These are phyloP conservation scores for Drosophila algonquin DNA, from an alignment of 2,888 invertebrate genomes.

Conservation along the genomic window DNA sequence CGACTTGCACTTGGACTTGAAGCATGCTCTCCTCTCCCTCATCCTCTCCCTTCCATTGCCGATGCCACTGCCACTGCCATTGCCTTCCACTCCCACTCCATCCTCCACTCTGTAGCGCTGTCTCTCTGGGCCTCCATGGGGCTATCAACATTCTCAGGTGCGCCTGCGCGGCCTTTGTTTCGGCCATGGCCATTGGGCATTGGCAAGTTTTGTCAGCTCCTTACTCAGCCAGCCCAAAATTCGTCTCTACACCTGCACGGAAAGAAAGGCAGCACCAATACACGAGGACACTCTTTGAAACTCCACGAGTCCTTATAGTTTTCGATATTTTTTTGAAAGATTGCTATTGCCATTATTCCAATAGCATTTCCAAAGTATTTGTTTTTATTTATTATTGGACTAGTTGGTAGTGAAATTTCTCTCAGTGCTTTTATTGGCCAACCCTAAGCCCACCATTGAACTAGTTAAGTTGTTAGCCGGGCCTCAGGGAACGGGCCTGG, in stretches of 20 bases:
- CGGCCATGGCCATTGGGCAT: constrained; percentile 61
- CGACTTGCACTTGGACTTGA: constrained; percentile 75
- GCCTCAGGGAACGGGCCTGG: constrained; percentile 53
- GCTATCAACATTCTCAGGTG: constrained; percentile 84
- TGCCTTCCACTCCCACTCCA: constrained; percentile 30
- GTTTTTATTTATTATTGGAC: no score
- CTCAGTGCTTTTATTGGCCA: constrained; percentile 40
- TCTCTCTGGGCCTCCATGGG: constrained; percentile 62
- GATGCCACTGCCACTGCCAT: neutral
- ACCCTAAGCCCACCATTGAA: constrained; percentile 71
- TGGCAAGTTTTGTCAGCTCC: constrained; percentile 55
- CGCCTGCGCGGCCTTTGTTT: constrained; percentile 74
- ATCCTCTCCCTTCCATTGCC: neutral
- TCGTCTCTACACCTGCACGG: constrained; percentile 42
- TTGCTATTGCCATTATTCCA: no score
- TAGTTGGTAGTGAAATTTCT: constrained; percentile 3
- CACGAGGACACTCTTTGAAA: neutral
- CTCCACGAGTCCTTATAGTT: neutral
- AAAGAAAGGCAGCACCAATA: constrained; percentile 1
- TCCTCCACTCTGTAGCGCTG: neutral
- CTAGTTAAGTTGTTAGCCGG: constrained; percentile 78
- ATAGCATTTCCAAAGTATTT: no score
- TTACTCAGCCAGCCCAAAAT: constrained; percentile 65
- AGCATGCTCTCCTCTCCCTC: constrained; percentile 18
- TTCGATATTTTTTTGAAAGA: no score